Base-by-base conservation (phyloP, 1,140 invertebrate species). In the Augochlora pura region DNA sequence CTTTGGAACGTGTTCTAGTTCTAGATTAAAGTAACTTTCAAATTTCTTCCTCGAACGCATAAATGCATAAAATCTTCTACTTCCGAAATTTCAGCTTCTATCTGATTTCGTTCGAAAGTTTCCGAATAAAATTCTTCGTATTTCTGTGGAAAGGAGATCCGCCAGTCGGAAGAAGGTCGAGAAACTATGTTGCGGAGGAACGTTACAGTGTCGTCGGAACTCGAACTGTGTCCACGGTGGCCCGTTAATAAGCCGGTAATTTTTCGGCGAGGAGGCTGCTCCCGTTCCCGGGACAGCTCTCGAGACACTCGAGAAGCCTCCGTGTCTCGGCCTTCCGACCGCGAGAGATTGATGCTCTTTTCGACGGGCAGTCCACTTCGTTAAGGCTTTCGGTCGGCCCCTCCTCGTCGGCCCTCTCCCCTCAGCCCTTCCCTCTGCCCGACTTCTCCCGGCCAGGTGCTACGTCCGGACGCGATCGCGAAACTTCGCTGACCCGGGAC, bases 311-410 rank as follows among this genome's bases (percentile, higher is more conserved):
- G 8, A 18, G 8, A 9, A 2, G 9, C 52, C 32, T 32, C 4
- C 38, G 32, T 4, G n/a, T n/a, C n/a, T 46, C 27, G 18, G 21
- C 59, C 6, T 46, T 46, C 42, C 69, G 59, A 42, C 54, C 14
- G 23, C 1, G 9, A 63, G 9, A 63, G 59, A 72, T 72, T 27
- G 70, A 72, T 72, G 23, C 70, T 62, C 54, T 60, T 71, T 72
- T 60, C 25, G 27, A 16, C 12, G 18, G 5, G 3, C 59, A n/a
- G 18, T 52, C 27, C 27, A 25, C 46, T 54, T 65, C 54, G 18
- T 67, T 67, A 46, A 49, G 54, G 49, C 57, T 32, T 57, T 68
- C 49, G 57, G 57, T 23, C 49, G 38, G 32, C 23, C 66, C 32
- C 32, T 32, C 4, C 32, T 32, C 32, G 1, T 32, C 32, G 1